A percentile compares a stretch with the other conserved stretches of the same genome.
Evolutionary conservation across 2,888 invertebrate species (phyloP).

Genomic region (Platycheirus rosarum): DNA sequence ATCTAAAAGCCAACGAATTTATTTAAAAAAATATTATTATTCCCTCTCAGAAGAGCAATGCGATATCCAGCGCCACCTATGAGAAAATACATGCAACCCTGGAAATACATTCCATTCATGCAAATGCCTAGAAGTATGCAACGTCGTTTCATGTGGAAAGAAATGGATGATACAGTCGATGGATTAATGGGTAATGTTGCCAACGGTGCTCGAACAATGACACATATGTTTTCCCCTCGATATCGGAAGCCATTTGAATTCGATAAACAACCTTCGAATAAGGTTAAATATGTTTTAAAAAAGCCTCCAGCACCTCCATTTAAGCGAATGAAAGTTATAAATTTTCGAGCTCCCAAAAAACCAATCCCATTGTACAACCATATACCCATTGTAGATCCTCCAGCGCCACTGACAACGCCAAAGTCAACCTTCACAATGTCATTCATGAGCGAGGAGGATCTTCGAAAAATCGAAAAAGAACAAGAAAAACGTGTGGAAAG

Average conservation of each 20-base stretch:
- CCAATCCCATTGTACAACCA: conserved; percentile 75
- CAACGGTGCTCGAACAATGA: conserved; percentile 78
- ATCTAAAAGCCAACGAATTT: background rate
- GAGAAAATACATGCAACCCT: conserved; percentile 31
- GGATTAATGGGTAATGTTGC: conserved; percentile 77
- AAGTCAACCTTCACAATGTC: conserved; percentile 69
- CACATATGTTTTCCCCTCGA: conserved; percentile 78
- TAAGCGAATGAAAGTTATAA: conserved; percentile 79
- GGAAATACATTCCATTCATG: conserved; percentile 42
- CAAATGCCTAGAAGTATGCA: conserved; percentile 77
- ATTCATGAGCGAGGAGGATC: conserved; percentile 68
- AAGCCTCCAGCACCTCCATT: conserved; percentile 76
- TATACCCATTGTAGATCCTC: conserved; percentile 3
- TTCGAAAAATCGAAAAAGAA: conserved; percentile 79
- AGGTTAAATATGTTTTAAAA: conserved; percentile 79
- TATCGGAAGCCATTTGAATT: conserved; percentile 57
- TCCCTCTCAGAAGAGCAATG: conserved; percentile 40
- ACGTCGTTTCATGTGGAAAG: conserved; percentile 82
- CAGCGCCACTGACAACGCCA: background rate
- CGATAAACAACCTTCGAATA: conserved; percentile 50
- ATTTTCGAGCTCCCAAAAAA: conserved; percentile 78
- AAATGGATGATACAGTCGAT: conserved; percentile 80
- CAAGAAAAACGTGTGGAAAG: conserved; percentile 80
- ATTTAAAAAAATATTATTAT: conserved; percentile 21
- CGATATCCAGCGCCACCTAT: conserved; percentile 51